A percentile compares a stretch with the other conserved stretches of the same genome.
phyloP scores from a whole-genome alignment of 2,797 vertebrate species.

The Gymnopithys bicolor region DNA sequence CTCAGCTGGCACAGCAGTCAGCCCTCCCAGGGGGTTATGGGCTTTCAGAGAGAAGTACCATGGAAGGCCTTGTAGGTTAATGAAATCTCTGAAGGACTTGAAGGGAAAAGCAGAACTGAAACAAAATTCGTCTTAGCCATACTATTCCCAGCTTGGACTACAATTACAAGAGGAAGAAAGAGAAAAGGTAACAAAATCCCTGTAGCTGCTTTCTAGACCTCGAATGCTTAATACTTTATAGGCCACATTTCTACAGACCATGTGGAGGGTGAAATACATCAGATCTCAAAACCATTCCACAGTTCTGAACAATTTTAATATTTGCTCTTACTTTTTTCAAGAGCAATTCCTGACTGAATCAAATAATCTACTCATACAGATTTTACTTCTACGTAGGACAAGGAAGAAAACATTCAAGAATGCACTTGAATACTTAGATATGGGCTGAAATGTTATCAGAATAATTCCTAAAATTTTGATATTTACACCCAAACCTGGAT shows the following conservation, averaged over 20 bases:
- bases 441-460: background rate
- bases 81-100: background rate
- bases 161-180: background rate
- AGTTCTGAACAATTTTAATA: background rate
- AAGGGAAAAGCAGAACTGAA: too few species aligned
- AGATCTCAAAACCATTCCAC: background rate
- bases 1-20: background rate
- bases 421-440: rapidly evolving
- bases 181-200: background rate
- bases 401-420: background rate
- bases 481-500: background rate
- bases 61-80: background rate
- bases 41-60: background rate
- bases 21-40: background rate
- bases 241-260: background rate
- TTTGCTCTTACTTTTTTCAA: background rate
- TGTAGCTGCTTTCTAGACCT: background rate
- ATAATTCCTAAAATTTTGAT: background rate
- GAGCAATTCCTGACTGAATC: background rate
- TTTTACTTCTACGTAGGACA: background rate
- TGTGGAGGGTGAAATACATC: background rate
- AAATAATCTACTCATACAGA: background rate
- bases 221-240: background rate
- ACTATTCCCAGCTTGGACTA: background rate
- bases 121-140: background rate